phyloP scores from a whole-genome alignment of 2,113 vertebrate species.

The Python bivittatus region DNA sequence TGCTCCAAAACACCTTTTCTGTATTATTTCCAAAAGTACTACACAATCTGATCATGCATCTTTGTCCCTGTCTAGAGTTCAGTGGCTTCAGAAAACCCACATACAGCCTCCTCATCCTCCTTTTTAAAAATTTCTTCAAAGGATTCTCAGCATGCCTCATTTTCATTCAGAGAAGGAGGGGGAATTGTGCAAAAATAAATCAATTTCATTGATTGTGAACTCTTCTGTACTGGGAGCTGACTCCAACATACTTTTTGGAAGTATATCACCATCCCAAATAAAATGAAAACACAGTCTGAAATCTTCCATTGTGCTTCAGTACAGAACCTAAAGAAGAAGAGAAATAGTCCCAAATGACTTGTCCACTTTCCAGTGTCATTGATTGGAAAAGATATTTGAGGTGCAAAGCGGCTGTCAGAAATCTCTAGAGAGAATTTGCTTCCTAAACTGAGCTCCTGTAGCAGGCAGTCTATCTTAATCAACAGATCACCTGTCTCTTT shows the following conservation, averaged over 20 bases:
- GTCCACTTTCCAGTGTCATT: neutral
- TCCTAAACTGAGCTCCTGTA: constrained; percentile 26
- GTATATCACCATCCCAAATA: constrained; percentile 9
- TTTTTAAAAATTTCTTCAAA: neutral
- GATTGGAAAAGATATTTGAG: constrained; percentile 20
- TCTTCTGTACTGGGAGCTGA: neutral
- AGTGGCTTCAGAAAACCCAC: neutral
- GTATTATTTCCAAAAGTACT: neutral
- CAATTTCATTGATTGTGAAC: neutral
- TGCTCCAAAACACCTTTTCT: neutral
- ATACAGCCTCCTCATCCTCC: neutral
- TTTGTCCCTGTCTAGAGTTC: neutral
- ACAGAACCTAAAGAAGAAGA: neutral
- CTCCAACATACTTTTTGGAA: constrained; percentile 22
- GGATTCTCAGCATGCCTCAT: neutral
- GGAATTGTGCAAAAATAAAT: neutral
- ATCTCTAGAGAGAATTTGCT: neutral
- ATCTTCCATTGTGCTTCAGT: neutral
- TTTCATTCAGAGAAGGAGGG: neutral
- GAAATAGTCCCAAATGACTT: neutral
- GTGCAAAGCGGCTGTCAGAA: constrained; percentile 32
- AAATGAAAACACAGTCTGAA: constrained; percentile 34
- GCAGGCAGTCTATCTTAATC: neutral
- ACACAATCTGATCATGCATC: neutral
- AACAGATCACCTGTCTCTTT: neutral